Conservation (phyloP, 2,113 vertebrate genomes). For the Ceuthmochares aereus region DNA sequence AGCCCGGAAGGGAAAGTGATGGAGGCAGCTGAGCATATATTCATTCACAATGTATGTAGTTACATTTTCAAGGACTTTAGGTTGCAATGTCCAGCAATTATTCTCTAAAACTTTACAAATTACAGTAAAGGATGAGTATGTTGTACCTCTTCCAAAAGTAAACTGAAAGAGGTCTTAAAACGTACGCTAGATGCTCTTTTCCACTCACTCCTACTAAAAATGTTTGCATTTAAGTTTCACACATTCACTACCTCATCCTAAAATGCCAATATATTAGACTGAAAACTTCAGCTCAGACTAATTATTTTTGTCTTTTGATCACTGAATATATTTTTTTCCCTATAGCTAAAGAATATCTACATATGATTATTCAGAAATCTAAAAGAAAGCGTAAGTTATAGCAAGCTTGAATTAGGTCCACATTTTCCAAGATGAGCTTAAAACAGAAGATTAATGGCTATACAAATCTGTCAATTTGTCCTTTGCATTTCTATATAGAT, state of each 20-base stretch:
- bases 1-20: not conserved
- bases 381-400: constrained; percentile 27
- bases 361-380: constrained; percentile 21
- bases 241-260: not conserved
- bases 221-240: constrained; percentile 15
- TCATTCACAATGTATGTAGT: not conserved
- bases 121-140: not conserved
- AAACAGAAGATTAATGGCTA: constrained; percentile 69
- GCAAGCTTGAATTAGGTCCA: constrained; percentile 1
- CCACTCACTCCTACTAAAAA: not conserved
- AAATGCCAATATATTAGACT: not conserved
- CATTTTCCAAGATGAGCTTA: constrained; percentile 65
- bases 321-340: constrained; percentile 46
- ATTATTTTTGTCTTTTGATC: constrained; percentile 54
- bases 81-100: not conserved
- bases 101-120: not conserved
- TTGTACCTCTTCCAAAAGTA: constrained; percentile 7
- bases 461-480: constrained; percentile 68
- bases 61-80: constrained; percentile 14
- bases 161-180: not conserved
- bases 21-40: not conserved
- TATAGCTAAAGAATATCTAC: not conserved
- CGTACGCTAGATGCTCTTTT: not conserved
- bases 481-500: constrained; percentile 67
- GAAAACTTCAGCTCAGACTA: not conserved